A percentile compares a stretch with the other conserved stretches of the same genome.
Evolutionary conservation across 2,113 vertebrate species (phyloP).

Genomic region (Emydura subglobosa): DNA sequence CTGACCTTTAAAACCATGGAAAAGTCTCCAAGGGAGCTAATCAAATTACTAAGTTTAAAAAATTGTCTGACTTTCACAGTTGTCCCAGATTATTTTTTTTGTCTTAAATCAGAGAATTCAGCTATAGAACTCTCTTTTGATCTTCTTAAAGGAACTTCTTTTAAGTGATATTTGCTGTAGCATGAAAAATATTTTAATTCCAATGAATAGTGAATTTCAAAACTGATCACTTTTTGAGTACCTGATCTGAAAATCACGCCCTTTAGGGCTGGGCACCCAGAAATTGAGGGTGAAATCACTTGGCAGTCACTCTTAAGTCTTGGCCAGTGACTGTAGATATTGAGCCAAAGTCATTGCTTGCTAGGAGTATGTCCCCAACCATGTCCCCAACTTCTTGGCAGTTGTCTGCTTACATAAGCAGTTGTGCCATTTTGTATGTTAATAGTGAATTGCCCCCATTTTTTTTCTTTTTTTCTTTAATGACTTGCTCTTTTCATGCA

Average conservation of each 20-base stretch:
- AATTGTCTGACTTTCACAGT: background rate
- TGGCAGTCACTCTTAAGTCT: background rate
- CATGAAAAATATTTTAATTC: background rate
- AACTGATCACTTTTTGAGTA: background rate
- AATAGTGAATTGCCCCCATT: conserved; percentile 54
- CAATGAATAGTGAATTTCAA: background rate
- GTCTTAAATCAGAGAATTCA: background rate
- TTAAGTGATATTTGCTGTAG: background rate
- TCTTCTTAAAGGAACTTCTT: background rate
- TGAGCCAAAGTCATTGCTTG: background rate
- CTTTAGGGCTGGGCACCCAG: background rate
- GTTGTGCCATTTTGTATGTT: conserved; percentile 49
- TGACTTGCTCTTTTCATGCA: conserved; percentile 53
- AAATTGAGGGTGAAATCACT: background rate
- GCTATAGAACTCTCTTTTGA: background rate
- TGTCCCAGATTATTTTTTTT: background rate
- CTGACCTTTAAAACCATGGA: background rate
- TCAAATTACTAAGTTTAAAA: background rate
- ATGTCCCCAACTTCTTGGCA: conserved; percentile 10
- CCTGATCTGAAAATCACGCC: background rate
- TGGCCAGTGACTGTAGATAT: background rate
- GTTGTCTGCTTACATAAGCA: conserved; percentile 27
- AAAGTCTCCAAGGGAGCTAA: background rate
- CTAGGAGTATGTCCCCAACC: background rate
- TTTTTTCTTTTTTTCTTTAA: background rate